Base-by-base conservation (phyloP, 2,113 vertebrate species). In the Dasypus novemcinctus region DNA sequence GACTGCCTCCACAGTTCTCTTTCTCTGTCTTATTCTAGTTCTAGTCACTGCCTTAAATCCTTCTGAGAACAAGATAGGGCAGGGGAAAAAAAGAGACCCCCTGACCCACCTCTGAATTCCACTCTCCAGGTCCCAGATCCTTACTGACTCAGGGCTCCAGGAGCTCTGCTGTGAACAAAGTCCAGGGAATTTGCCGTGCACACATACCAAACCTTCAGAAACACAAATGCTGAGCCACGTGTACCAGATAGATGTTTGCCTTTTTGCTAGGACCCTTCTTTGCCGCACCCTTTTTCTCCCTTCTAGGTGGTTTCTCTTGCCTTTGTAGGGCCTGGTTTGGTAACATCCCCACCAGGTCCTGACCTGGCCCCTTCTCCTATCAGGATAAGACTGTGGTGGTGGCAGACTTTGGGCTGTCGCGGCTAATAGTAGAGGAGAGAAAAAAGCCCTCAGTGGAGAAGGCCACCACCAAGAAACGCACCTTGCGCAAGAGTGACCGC, bases 371-470 rank as follows among this genome's bases (percentile, higher is more conserved):
- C 78, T 41, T 91, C 59, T 87, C 75, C 71, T 75, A 29, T 90
- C 93, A 99, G 99, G 99, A 99, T 97, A 99, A 99, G 98, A 99
- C 99, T 0, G 99, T 99, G 91, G 99, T 99, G 78, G 99, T 99
- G 27, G 99, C 99, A 9, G 99, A 99, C 97, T 99, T 99, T 0
- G 99, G 99, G 9, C 98, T 99, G 52, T 99, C 99, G 8, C 98
- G 99, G 86, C 99, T 99, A 76, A 98, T 99, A 14, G 98, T 99
- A 33, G 99, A 99, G 97, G 99, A 99, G 1, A 99, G 99, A 96
- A 99, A 99, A 1, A 99, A 98, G 91, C 99, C 99, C 15, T 95
- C 98, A 0, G 81, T 98, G 38, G 99, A 99, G 93, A 99, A 99
- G 84, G 98, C 98, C 0, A 96, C 98, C 14, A 98, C 97, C 89